Conservation (phyloP, 2,888 invertebrate species). For the Epirrita christyi region DNA sequence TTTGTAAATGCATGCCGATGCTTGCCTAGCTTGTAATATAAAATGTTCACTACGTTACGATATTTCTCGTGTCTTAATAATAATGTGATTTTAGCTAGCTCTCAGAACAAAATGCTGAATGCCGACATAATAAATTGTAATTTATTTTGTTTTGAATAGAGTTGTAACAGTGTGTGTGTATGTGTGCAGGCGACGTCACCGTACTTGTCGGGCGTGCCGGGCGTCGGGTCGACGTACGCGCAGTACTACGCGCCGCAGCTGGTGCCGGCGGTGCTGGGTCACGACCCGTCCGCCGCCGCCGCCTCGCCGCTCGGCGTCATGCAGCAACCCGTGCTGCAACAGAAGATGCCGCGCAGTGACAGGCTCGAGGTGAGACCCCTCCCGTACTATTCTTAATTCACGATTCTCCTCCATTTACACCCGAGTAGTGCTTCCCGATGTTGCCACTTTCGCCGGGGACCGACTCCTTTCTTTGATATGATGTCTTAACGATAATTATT, state of each 20-base stretch:
- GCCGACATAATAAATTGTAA: constrained; percentile 7
- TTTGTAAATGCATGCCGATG: constrained; percentile 66
- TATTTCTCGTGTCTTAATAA: constrained; percentile 2
- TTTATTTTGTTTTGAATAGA: not conserved
- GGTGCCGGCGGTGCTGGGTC: constrained; percentile 95
- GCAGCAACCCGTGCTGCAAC: constrained; percentile 94
- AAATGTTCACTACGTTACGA: not conserved
- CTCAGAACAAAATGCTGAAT: constrained; percentile 17
- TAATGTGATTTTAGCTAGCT: constrained; percentile 19
- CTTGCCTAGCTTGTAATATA: constrained; percentile 63
- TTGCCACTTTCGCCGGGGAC: constrained; percentile 65
- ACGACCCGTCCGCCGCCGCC: constrained; percentile 91
- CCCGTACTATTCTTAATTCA: constrained; percentile 47
- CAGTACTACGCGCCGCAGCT: constrained; percentile 96
- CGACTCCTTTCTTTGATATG: constrained; percentile 45
- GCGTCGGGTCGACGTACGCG: constrained; percentile 95
- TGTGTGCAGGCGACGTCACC: constrained; percentile 92
- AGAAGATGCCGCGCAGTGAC: constrained; percentile 97
- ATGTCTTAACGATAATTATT: not conserved
- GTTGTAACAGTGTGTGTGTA: constrained; percentile 35
- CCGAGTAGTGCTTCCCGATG: constrained; percentile 70
- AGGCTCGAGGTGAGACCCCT: constrained; percentile 94
- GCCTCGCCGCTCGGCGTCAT: constrained; percentile 94
- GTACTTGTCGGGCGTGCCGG: constrained; percentile 95
- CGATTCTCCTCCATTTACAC: constrained; percentile 44